Percentiles rank a stretch among this genome's conserved stretches.
Evolutionary conservation across 2,113 vertebrate species (phyloP).

Genomic region (Platysternon megacephalum): DNA sequence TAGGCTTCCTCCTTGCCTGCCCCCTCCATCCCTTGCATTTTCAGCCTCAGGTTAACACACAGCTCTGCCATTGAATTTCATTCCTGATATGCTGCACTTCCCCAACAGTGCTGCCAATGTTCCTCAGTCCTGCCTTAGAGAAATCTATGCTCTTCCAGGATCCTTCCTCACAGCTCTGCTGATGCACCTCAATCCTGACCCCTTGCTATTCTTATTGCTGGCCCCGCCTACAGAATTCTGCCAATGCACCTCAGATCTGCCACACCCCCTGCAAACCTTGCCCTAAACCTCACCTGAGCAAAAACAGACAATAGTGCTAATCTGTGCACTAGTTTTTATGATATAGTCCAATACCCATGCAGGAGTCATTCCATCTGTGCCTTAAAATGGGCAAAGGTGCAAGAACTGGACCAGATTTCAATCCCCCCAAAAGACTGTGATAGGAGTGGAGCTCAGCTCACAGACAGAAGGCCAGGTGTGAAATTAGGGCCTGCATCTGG

Average conservation of each 20-base stretch:
- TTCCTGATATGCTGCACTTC: neutral
- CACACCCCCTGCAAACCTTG: neutral
- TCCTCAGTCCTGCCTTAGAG: neutral
- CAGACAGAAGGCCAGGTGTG: neutral
- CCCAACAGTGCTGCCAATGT: neutral
- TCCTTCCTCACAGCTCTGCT: neutral
- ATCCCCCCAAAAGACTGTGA: neutral
- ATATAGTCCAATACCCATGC: neutral
- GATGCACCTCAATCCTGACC: neutral
- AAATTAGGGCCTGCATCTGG: neutral
- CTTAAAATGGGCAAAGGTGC: accelerated
- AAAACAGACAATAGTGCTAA: neutral
- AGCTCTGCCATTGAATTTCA: neutral
- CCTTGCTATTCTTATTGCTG: neutral
- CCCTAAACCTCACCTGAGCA: neutral
- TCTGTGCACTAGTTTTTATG: neutral
- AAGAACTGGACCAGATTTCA: neutral
- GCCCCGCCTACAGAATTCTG: neutral
- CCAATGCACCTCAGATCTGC: neutral
- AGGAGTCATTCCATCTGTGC: too few species aligned
- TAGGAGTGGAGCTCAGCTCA: neutral
- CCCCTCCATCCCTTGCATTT: neutral
- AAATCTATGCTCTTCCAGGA: neutral
- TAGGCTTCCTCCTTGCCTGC: neutral
- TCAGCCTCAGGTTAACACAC: neutral